Percentiles rank a stretch among this genome's conserved stretches.
Conservation (phyloP, 2,888 invertebrate species). For the Pseudoips prasinana region DNA sequence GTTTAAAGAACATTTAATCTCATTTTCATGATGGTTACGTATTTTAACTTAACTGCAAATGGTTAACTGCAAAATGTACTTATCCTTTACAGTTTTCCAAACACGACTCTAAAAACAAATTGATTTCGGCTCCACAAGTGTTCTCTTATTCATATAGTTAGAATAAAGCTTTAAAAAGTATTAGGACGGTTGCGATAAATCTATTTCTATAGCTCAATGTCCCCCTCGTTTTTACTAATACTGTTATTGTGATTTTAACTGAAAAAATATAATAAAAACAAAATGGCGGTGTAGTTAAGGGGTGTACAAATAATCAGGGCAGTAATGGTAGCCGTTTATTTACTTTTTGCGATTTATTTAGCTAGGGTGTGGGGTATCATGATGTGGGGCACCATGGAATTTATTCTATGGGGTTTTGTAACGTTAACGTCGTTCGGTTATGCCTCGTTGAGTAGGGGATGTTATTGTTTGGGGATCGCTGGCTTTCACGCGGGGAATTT, state of each 20-base stretch:
- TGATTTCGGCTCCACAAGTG: too few relatives aligned
- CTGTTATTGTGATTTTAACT: constrained; percentile 38
- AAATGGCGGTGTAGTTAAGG: constrained; percentile 68
- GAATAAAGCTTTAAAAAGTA: too few relatives aligned
- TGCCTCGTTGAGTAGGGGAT: constrained; percentile 69
- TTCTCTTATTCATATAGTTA: too few relatives aligned
- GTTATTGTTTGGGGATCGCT: constrained; percentile 42
- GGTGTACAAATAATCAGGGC: constrained; percentile 74
- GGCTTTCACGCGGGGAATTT: constrained; percentile 36
- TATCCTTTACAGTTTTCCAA: too few relatives aligned
- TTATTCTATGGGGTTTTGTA: constrained; percentile 61
- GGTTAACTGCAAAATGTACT: too few relatives aligned
- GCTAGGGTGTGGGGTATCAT: constrained; percentile 26
- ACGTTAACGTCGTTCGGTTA: constrained; percentile 66
- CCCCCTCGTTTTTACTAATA: constrained; percentile 30
- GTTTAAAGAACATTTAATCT: too few relatives aligned
- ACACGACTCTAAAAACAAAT: too few relatives aligned
- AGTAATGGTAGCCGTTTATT: constrained; percentile 76
- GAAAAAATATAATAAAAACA: constrained; percentile 47
- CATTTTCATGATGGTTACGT: too few relatives aligned
- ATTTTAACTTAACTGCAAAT: too few relatives aligned
- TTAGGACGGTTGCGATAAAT: too few relatives aligned
- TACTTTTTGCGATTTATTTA: constrained; percentile 75
- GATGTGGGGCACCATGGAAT: constrained; percentile 50
- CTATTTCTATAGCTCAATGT: too few relatives aligned